Evolutionary conservation across 64 coral and sea anemone genomes (phyloP), one percentile per base, ranked within the genome.

Genomic region (Platygyra sinensis): DNA sequence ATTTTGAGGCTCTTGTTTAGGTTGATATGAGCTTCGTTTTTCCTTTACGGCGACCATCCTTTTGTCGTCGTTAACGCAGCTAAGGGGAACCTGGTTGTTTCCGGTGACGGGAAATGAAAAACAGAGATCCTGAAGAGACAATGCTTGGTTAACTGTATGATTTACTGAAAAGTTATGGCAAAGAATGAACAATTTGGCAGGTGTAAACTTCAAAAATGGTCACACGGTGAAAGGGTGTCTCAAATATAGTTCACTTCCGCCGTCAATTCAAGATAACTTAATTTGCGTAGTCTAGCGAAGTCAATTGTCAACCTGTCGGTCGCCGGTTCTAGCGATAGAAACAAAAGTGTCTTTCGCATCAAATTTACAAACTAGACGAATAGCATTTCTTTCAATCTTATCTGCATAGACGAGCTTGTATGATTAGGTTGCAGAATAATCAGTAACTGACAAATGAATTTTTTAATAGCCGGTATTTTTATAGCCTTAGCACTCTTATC

Each of bases 81-180:
- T n/a, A 69, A 69, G 22, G 52, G 63, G 39, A 85, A 71, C 81
- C 25, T 16, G 42, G 81, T 72, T 85, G 81, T 85, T 85, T 85
- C 81, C 81, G 81, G 81, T 51, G 24, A 24, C 11, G 22, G 19
- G 31, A 85, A 85, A 69, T 65, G 20, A 67, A 67, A 65, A 62
- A 39, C 80, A 83, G 39, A 4, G 32, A 83, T 36, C 51, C n/a
- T 2, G 8, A 67, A 62, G 63, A 69, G 22, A 64, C 62, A 85
- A 36, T 71, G 63, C 36, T 72, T 72, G 81, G 38, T 85, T 85
- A 85, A 71, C 51, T 64, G 38, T 71, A 71, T 85, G 63, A 67
- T 8, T 42, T 50, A 46, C 81, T 85, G 10, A 39, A 85, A 25
- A 51, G 32, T 51, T 29, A 85, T 24, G n/a, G 11, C 62, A 49